Base-by-base conservation (phyloP, 2,797 vertebrate genomes). In the Rhyacichthys aspro region DNA sequence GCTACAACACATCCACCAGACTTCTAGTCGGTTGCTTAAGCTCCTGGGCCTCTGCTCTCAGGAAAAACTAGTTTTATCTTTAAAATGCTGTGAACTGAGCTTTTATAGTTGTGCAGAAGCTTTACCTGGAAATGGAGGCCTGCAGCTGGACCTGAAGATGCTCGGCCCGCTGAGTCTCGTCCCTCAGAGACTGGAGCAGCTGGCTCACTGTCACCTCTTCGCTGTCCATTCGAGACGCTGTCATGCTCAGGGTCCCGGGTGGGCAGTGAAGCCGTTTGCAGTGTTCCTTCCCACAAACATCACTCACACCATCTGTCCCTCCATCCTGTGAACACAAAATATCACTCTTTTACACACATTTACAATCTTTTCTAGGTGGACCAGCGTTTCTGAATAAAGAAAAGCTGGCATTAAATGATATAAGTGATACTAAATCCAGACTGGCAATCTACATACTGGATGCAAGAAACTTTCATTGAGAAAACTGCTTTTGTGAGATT, bases 161-260 rank as follows among this genome's bases (percentile, higher is more conserved):
- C 79, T 97, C 95, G 4, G 93, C 93, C 53, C 87, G 92, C 78
- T 97, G 92, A 2, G 90, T 94, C 92, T 96, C 96, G 55, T 94
- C 94, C 74, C 96, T 92, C 64, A 99, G 93, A 11, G 92, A 94
- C 79, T 91, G 95, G 52, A 98, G 94, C 55, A 98, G 93, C 65
- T 96, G 95, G 73, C 96, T 95, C 73, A 99, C 95, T 0, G 98
- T 96, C 87, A 92, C 48, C 44, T 96, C 95, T 74, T 98, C 91
- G 4, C 86, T 93, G 81, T 98, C 94, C 86, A 93, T 59, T 43
- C 84, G 88, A 10, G 91, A 93, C 7, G 79, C 88, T 0, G 65
- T 74, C 84, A 91, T 90, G 82, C 70, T 71, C 65, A 86, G 72
- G 41, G 94, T 94, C 8, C 38, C 36, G 5, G 50, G 18, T 2